A percentile compares a stretch with the other conserved stretches of the same genome.
phyloP scores from a whole-genome alignment of 2,113 vertebrate genomes.

The Mormyrus iriodes region DNA sequence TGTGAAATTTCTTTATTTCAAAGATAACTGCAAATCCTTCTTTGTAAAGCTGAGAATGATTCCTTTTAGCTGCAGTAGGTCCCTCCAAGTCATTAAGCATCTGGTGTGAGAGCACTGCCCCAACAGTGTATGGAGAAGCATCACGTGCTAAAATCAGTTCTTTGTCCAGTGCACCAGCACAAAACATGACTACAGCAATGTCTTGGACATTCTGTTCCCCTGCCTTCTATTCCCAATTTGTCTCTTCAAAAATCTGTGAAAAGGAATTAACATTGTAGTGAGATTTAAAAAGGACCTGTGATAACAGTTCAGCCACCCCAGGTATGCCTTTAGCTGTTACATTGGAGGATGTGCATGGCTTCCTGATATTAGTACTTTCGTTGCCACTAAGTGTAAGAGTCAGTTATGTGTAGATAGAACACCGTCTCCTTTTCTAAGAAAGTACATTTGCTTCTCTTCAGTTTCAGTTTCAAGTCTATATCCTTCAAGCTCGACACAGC shows the following conservation, averaged over 20 bases:
- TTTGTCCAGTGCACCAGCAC: not conserved
- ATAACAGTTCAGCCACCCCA: not conserved
- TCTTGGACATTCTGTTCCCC: not conserved
- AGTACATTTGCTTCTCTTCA: not conserved
- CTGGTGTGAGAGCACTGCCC: not conserved
- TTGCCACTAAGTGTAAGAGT: too few species aligned
- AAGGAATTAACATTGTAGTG: not conserved
- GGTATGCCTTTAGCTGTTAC: not conserved
- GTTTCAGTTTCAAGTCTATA: not conserved
- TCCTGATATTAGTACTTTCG: not conserved
- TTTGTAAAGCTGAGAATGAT: not conserved
- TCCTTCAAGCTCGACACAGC: not conserved
- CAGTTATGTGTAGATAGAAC: not conserved
- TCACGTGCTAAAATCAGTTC: not conserved
- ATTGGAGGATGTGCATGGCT: not conserved
- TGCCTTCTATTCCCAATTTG: not conserved
- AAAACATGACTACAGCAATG: not conserved
- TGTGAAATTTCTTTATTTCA: slow-evolving; percentile 13
- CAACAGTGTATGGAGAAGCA: not conserved
- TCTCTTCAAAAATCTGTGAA: not conserved
- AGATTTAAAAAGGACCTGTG: not conserved
- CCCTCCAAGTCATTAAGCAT: not conserved
- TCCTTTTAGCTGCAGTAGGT: not conserved
- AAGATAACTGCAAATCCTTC: slow-evolving; percentile 14
- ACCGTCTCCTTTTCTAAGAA: not conserved